A percentile compares a stretch with the other conserved stretches of the same genome.
Evolutionary conservation across 2,797 vertebrate genomes (phyloP).

Genomic region (Chrysolophus pictus): DNA sequence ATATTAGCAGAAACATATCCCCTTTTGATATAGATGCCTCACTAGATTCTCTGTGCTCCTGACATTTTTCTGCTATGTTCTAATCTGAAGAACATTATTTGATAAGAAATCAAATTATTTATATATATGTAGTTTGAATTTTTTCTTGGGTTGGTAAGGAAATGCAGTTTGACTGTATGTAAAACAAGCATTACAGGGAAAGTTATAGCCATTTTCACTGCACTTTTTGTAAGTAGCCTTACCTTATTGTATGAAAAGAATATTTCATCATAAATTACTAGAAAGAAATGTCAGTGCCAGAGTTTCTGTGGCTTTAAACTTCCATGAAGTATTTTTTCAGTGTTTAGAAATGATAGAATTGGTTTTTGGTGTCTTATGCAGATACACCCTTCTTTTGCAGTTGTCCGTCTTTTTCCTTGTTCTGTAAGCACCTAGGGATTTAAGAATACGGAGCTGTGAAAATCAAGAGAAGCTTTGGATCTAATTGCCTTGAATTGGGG

Average conservation of each 20-base stretch:
- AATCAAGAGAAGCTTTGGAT: background rate
- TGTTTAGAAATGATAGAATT: background rate
- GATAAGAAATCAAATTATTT: background rate
- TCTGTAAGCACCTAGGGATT: background rate
- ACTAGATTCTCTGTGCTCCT: background rate
- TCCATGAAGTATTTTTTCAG: background rate
- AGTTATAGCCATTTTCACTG: rapidly evolving
- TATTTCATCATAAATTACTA: background rate
- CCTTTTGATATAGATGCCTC: background rate
- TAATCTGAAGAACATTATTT: background rate
- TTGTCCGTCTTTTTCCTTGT: background rate
- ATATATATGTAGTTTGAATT: background rate
- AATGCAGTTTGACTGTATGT: background rate
- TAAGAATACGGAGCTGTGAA: background rate
- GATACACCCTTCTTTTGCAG: background rate
- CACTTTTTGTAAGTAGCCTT: background rate
- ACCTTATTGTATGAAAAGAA: rapidly evolving
- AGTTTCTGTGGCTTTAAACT: background rate
- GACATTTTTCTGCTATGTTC: background rate
- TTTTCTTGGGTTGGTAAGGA: background rate
- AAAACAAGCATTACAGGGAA: background rate
- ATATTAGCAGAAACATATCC: background rate
- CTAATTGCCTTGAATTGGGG: background rate
- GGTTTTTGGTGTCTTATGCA: background rate
- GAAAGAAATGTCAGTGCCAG: background rate